Percentiles rank a stretch among this genome's conserved stretches.
These are phyloP conservation scores for Melanotaenia pygmaea DNA, from an alignment of 2,797 vertebrate species.

Conservation along the genomic window DNA sequence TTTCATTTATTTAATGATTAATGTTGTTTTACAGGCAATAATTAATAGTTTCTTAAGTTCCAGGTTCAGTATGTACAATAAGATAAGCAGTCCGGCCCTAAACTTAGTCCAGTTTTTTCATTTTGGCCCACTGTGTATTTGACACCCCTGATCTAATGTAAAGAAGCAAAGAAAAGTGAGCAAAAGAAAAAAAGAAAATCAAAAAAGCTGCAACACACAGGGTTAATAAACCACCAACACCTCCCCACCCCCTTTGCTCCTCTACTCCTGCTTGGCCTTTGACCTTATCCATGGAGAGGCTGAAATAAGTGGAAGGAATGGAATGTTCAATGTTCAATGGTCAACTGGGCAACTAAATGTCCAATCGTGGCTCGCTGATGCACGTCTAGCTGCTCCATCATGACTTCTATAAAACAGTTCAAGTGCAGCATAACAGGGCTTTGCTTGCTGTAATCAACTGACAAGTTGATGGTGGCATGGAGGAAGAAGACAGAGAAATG, in stretches of 20 bases:
- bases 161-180: neutral
- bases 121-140: no score
- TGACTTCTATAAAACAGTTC: neutral
- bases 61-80: no score
- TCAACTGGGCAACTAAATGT: conserved; percentile 39
- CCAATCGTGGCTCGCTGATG: conserved; percentile 19
- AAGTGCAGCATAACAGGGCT: no score
- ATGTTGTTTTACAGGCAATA: no score
- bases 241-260: neutral
- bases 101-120: no score
- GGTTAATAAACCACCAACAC: conserved; percentile 16
- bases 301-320: conserved; percentile 54
- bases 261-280: conserved; percentile 55
- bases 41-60: no score
- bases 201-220: conserved; percentile 16
- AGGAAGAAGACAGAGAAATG: conserved; percentile 12
- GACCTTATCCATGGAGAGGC: conserved; percentile 59
- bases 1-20: no score
- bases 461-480: conserved; percentile 44
- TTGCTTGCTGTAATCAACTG: neutral
- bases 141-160: no score
- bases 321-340: conserved; percentile 50
- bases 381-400: conserved; percentile 16
- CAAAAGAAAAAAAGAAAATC: neutral
- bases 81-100: no score